A percentile compares a stretch with the other conserved stretches of the same genome.
Conservation (phyloP, 1,140 invertebrate genomes). For the Theocolax elegans region DNA sequence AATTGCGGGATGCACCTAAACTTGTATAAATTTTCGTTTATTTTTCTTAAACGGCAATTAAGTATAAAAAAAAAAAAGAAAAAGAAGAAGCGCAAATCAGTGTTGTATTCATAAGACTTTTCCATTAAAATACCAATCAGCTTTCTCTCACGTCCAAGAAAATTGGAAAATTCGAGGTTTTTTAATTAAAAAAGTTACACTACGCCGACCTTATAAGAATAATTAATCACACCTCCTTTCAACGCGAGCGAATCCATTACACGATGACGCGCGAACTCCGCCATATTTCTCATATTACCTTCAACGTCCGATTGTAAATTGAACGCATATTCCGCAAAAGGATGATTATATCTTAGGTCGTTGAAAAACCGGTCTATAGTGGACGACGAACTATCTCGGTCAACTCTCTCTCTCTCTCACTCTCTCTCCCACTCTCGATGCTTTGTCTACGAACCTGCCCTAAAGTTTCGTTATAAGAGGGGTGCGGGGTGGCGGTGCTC, state of each 20-base stretch:
- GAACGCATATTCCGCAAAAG: background rate
- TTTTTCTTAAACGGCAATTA: too few species aligned
- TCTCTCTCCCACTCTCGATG: background rate
- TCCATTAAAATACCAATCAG: constrained; percentile 19
- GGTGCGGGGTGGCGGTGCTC: too few species aligned
- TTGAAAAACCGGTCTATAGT: background rate
- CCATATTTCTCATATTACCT: background rate
- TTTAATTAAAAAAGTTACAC: constrained; percentile 31
- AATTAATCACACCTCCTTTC: constrained; percentile 22
- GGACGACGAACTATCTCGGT: background rate
- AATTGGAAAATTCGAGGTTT: constrained; percentile 26
- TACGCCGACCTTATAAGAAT: background rate
- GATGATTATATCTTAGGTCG: background rate
- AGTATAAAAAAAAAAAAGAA: too few species aligned
- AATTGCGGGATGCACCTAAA: background rate
- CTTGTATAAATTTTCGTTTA: too few species aligned
- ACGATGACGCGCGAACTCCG: background rate
- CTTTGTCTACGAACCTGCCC: background rate
- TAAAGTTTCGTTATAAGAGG: too few species aligned
- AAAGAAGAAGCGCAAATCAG: background rate
- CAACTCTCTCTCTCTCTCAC: background rate
- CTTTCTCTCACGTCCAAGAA: background rate
- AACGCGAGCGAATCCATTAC: background rate
- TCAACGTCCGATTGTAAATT: background rate
- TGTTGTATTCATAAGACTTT: constrained; percentile 1